Conservation (phyloP, 2,888 invertebrate genomes). For the Drosophila leonis region DNA sequence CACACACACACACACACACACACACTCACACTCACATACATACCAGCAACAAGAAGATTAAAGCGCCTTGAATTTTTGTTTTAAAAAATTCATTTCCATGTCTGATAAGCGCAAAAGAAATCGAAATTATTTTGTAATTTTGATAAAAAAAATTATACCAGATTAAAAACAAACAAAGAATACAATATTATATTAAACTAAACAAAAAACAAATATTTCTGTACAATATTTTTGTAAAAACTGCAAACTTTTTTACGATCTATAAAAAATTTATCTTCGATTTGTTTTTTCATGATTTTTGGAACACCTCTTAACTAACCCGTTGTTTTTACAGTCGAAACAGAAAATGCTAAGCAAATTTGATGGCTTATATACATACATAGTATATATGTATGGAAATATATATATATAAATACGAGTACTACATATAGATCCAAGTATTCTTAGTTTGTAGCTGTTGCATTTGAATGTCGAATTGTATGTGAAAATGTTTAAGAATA, state of each 20-base stretch:
- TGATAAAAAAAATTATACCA: conserved; percentile 72
- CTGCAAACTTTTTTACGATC: conserved; percentile 49
- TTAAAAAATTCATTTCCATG: conserved; percentile 73
- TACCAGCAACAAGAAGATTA: conserved; percentile 28
- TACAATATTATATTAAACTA: conserved; percentile 30
- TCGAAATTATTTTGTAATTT: conserved; percentile 57
- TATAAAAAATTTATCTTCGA: conserved; percentile 11
- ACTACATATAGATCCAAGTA: conserved; percentile 64
- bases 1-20: conserved; percentile 17
- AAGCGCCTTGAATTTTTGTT: conserved; percentile 76
- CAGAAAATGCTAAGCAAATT: conserved; percentile 44
- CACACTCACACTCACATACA: conserved; percentile 16
- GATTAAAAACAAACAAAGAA: neutral
- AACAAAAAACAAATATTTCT: conserved; percentile 46
- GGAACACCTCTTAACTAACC: conserved; percentile 37
- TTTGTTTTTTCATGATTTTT: conserved; percentile 38
- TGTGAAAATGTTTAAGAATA: conserved; percentile 23
- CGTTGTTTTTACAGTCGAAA: conserved; percentile 59
- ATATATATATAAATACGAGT: conserved; percentile 39
- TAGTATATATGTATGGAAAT: neutral
- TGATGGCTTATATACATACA: conserved; percentile 47
- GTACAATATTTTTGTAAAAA: conserved; percentile 72
- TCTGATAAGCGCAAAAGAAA: conserved; percentile 15
- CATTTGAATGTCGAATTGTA: conserved; percentile 66
- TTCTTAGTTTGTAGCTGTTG: conserved; percentile 74